Conservation (phyloP, 1,140 invertebrate species). For the Neodiprion fabricii region DNA sequence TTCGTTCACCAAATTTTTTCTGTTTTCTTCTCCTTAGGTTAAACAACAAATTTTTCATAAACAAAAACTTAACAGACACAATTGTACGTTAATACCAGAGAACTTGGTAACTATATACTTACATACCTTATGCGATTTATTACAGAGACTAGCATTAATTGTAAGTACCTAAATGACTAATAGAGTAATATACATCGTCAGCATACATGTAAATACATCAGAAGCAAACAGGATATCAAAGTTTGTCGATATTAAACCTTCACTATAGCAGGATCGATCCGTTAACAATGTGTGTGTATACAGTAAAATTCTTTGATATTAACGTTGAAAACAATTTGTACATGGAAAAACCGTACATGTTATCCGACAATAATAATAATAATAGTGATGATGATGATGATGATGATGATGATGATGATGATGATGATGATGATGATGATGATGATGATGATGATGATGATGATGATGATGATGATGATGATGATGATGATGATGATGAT, state of each 20-base stretch:
- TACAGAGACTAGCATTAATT: background rate
- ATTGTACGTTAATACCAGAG: background rate
- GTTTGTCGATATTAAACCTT: too few species aligned
- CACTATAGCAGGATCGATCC: background rate
- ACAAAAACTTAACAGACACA: background rate
- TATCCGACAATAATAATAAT: background rate
- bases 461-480: constrained; percentile 8
- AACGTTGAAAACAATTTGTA: background rate
- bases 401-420: constrained; percentile 13
- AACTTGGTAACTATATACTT: background rate
- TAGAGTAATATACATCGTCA: background rate
- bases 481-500: background rate
- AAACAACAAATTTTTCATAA: background rate
- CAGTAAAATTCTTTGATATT: background rate
- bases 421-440: constrained; percentile 13
- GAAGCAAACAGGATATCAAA: too few species aligned
- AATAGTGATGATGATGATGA: constrained; percentile 4
- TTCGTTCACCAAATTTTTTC: background rate
- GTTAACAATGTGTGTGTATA: background rate
- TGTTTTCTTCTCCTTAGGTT: background rate
- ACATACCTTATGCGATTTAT: background rate
- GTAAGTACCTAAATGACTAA: background rate
- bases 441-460: too few species aligned
- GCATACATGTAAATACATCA: too few species aligned
- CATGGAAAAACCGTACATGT: background rate